Evolutionary conservation across 1,140 invertebrate species (phyloP), one percentile per base, ranked within the genome.

Genomic region (Zaprionus tsacasi): DNA sequence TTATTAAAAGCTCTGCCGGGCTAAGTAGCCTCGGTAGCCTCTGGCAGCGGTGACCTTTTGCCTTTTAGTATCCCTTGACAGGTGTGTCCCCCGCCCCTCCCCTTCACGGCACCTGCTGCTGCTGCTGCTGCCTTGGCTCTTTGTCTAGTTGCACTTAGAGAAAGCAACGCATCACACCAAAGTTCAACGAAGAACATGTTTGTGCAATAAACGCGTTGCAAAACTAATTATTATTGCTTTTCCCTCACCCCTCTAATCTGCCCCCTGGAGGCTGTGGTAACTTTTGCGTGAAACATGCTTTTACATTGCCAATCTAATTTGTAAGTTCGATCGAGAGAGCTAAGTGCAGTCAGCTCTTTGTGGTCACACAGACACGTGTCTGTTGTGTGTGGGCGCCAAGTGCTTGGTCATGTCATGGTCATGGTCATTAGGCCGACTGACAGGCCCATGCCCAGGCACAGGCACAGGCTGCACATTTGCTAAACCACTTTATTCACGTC

Each of bases 261-360:
- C 27, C 2, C 6, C 43, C 4, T 15, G 40, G n/a, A 17, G 15
- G 3, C 36, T 43, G 25, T 45, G 25, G 15, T 43, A 54, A 54
- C 50, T 50, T 64, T 60, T 45, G 27, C 40, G 35, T 54, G 36
- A 15, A 27, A 57, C 56, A 67, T 65, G 69, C 55, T 59, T 48
- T 65, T 43, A 61, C 61, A 64, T 71, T 87, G 61, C 69, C 66
- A 78, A 82, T 79, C 79, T 68, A 86, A 86, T 86, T 82, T 82
- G 61, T 66, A 15, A 56, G 52, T 66, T 56, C 38, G 58, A 74
- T 69, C 57, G 59, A 69, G 48, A 61, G 48, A 48, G 48, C 15
- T 61, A 48, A 61, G 50, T 69, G 65, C 71, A 52, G 52, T 48
- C 55, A n/a, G 21, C 21, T 43, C 50, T 35, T 15, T 48, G 60